Evolutionary conservation across 2,888 invertebrate genomes (phyloP), one percentile per base, ranked within the genome.

Genomic region (Meloe dianella): DNA sequence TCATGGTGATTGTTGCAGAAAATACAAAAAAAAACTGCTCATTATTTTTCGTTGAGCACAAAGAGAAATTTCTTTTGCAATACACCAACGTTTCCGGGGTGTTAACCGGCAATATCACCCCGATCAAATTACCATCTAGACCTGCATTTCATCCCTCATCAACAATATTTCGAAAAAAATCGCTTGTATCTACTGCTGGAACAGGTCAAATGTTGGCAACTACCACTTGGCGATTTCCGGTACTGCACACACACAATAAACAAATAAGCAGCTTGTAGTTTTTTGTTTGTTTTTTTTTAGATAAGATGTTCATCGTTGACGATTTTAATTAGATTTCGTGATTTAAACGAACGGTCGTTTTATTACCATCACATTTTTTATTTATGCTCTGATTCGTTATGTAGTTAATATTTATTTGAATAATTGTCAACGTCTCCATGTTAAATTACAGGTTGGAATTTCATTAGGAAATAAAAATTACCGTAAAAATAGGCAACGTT

Each of bases 171-270:
- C 17, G n/a, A n/a, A n/a, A 35, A 60, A 60, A 22, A 20, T n/a
- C 32, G 9, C 22, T 57, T 8, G 14, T 27, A 57, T 30, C n/a
- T n/a, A 57, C 17, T 57, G n/a, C 17, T 24, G 17, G 38, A 60
- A 60, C 35, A 60, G 60, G 60, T 60, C 60, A 60, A 24, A 60
- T n/a, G 59, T 59, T 59, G 14, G 35, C 59, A 41, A 41, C 41
- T 6, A 41, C 41, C 41, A 41, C 41, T 41, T 47, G 47, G 47
- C 9, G 20, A 47, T 22, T 47, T 47, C 20, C 47, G 20, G 47
- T 20, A 0, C 0, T 4, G 2, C 27, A 27, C 2, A 27, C 27
- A 47, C 20, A 47, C 9, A 47, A 22, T 10, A 20, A 2, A 41
- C 10, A 41, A n/a, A n/a, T n/a, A n/a, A n/a, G n/a, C 47, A 47